These are phyloP conservation scores for Zygothrica quintamaculata DNA, from an alignment of 2,888 invertebrate genomes.

Conservation along the genomic window DNA sequence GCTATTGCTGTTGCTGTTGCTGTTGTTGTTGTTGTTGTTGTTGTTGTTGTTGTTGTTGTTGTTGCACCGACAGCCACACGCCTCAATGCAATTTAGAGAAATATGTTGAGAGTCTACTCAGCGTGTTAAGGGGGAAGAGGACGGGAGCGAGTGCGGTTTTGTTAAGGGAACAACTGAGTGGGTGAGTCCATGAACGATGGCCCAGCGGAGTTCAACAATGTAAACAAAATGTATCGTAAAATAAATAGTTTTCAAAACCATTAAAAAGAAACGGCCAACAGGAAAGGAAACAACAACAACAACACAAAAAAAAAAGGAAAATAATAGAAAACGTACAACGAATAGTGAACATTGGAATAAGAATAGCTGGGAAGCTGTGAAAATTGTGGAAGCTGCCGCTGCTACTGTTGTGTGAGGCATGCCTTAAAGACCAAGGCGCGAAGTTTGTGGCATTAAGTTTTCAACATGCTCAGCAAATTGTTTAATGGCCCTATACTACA, in stretches of 20 bases:
- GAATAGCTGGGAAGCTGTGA: conserved; percentile 15
- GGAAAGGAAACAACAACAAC: conserved; percentile 27
- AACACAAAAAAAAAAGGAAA: not conserved
- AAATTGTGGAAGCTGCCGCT: too few species aligned
- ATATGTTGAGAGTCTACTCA: conserved; percentile 51
- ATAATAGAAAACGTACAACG: not conserved
- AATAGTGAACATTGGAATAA: too few species aligned
- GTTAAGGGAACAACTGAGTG: not conserved
- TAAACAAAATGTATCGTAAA: conserved; percentile 78
- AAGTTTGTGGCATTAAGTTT: conserved; percentile 65
- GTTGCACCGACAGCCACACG: conserved; percentile 45
- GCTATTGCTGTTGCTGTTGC: conserved; percentile 42
- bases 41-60: conserved; percentile 27
- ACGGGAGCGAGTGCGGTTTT: not conserved
- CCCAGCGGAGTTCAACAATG: conserved; percentile 55
- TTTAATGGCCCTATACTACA: conserved; percentile 42
- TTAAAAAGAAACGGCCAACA: conserved; percentile 48
- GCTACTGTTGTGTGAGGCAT: too few species aligned
- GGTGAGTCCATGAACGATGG: conserved; percentile 39
- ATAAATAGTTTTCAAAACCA: conserved; percentile 74
- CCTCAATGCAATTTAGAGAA: conserved; percentile 68
- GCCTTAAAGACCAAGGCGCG: conserved; percentile 51
- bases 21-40: conserved; percentile 11
- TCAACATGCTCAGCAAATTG: conserved; percentile 65
- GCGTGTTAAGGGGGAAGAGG: conserved; percentile 8